Conservation (phyloP, 1,140 invertebrate genomes). For the Diprion similis region DNA sequence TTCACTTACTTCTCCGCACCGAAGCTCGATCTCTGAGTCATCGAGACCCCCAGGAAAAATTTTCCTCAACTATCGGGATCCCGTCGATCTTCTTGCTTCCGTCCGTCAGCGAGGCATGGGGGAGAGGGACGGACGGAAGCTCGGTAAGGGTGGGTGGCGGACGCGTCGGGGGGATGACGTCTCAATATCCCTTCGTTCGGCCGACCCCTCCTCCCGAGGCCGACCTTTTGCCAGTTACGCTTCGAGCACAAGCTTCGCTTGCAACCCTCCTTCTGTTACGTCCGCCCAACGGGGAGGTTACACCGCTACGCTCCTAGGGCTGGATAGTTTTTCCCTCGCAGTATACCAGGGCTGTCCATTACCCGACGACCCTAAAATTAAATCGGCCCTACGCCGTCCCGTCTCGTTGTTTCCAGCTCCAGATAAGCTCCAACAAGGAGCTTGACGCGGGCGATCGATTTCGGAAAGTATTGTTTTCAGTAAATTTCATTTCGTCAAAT, state of each 20-base stretch:
- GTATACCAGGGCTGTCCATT: conserved; percentile 29
- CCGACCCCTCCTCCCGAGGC: conserved; percentile 51
- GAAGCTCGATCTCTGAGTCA: background rate
- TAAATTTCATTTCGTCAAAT: too few relatives aligned
- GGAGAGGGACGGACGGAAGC: conserved; percentile 25
- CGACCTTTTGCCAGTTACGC: conserved; percentile 52
- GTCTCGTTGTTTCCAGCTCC: background rate
- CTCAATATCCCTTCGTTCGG: conserved; percentile 58
- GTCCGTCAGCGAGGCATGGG: conserved; percentile 30
- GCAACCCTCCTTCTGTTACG: conserved; percentile 30
- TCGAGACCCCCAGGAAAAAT: background rate
- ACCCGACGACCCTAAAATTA: background rate
- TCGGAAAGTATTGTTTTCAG: background rate
- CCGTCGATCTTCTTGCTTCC: conserved; percentile 28
- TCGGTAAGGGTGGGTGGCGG: conserved; percentile 32
- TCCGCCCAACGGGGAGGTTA: conserved; percentile 34
- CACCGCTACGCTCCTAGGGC: conserved; percentile 30
- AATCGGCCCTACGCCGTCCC: background rate
- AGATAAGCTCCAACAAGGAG: too few relatives aligned
- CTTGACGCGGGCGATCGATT: too few relatives aligned
- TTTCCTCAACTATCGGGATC: background rate
- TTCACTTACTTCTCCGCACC: background rate
- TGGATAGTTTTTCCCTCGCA: conserved; percentile 30
- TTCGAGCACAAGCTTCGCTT: conserved; percentile 24
- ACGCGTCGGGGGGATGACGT: conserved; percentile 55